Evolutionary conservation across 2,797 vertebrate species (phyloP), one percentile per base, ranked within the genome.

Genomic region (Etheostoma perlongum): DNA sequence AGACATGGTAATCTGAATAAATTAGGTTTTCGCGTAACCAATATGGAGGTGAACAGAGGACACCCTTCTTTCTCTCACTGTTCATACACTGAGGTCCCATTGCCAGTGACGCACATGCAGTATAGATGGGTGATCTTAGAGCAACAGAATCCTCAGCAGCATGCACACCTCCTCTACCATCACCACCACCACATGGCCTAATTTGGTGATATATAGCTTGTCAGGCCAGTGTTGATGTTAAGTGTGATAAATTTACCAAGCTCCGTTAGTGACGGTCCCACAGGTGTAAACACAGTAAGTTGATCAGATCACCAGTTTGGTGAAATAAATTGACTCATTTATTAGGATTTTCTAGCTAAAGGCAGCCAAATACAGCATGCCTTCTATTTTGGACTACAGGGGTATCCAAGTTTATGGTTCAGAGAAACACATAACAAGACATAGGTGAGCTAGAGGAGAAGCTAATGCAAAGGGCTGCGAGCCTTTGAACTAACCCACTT

Each of bases 221-320:
- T 82, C 81, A 77, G 44, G 36, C 54, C 60, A 51, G 52, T 66
- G 47, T 70, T 30, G 52, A 58, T 57, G 48, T 68, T 82, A 85
- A 89, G 65, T 78, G 67, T 81, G 81, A 89, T 76, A 27, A 79
- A 88, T 89, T 83, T 64, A 42, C 48, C 13, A 12, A 51, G 25
- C 23, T 49, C 48, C 48, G 9, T 19, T 4, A 6, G 52, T 49
- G 52, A 72, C 16, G 4, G 16, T 72, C 51, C 16, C 42, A 61
- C 42, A 61, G 57, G 13, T 59, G 65, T 21, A 78, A 84, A 76
- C 66, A 53, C 27, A 30, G 25, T 59, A 59, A 44, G 47, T 70
- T 53, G 18, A 33, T 51, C 2, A 19, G 8, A 69, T 81, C 71
- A 66, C 14, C 60, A 47, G 52, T 12, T 12, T 12, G 21, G 33